Evolutionary conservation across 2,888 invertebrate species (phyloP).

Genomic region (Piscicola geometra): DNA sequence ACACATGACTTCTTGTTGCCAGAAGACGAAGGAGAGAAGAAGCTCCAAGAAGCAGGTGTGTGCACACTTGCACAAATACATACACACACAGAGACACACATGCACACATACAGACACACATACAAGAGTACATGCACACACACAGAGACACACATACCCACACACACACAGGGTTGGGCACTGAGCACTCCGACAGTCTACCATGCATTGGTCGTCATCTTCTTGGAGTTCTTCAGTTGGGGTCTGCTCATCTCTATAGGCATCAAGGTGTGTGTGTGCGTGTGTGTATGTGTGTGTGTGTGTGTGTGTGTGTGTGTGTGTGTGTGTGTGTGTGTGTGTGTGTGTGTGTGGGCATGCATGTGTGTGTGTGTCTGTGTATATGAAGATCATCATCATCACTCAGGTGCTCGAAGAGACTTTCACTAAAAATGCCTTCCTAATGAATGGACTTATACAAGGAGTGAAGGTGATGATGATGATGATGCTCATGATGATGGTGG

Average conservation of each 20-base stretch:
- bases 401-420: slow-evolving; percentile 91
- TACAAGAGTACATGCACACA: too few relatives aligned
- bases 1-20: too few relatives aligned
- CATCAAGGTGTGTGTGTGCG: slow-evolving; percentile 66
- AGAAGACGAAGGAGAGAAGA: too few relatives aligned
- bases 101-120: too few relatives aligned
- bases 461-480: slow-evolving; percentile 65
- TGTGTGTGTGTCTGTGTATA: slow-evolving; percentile 54
- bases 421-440: slow-evolving; percentile 95
- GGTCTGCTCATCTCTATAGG: slow-evolving; percentile 96
- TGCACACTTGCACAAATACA: too few relatives aligned
- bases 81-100: too few relatives aligned
- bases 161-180: too few relatives aligned
- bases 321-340: slow-evolving; percentile 80
- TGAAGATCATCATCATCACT: slow-evolving; percentile 36
- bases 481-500: too few relatives aligned
- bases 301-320: slow-evolving; percentile 57
- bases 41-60: too few relatives aligned
- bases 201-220: slow-evolving; percentile 97
- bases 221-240: slow-evolving; percentile 99
- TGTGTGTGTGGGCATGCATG: slow-evolving; percentile 91
- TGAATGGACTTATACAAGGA: slow-evolving; percentile 99
- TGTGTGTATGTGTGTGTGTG: slow-evolving; percentile 61
- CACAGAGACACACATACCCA: too few relatives aligned
- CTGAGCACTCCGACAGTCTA: slow-evolving; percentile 76